Evolutionary conservation across 2,888 invertebrate species (phyloP), one percentile per base, ranked within the genome.

Genomic region (Nowickia ferox): DNA sequence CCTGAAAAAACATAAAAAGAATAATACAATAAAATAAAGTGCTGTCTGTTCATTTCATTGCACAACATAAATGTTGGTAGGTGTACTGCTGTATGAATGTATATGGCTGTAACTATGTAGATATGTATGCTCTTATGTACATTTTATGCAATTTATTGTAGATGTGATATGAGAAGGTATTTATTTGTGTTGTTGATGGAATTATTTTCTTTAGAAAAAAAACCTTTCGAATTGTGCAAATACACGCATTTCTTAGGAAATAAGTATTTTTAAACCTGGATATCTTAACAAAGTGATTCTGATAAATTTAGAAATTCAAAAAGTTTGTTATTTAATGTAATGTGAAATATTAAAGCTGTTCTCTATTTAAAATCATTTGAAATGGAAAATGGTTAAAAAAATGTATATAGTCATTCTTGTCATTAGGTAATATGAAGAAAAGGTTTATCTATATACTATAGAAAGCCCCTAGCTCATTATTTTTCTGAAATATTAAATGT

Each of bases 181-280:
- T 76, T 76, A 30, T 78, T 76, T 76, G 17, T 78, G 44, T n/a
- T 66, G 59, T 38, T 61, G 46, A 68, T 66, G 57, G n/a, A 75
- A 80, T 80, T 76, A 76, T 13, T 65, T 84, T 76, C 63, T 66
- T 76, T 57, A 48, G 19, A 75, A 80, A 65, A 61, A 30, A 40
- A 76, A 75, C 75, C 80, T 76, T 78, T 84, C 77, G 66, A 78
- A 69, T 75, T 74, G 68, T 84, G 74, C 74, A 74, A 78, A 75
- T 57, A 55, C 75, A 42, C 44, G 72, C 77, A 74, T 51, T 84
- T 78, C 72, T 74, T 59, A 59, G 9, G 38, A 59, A 68, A 53
- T 61, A 59, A 68, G 44, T 53, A 68, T 75, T 75, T 81, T 74
- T 17, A 4, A 10, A 8, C 19, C 55, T 38, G 38, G 22, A 38